A percentile compares a stretch with the other conserved stretches of the same genome.
Conservation (phyloP, 2,797 vertebrate species). For the Microhierax caerulescens region DNA sequence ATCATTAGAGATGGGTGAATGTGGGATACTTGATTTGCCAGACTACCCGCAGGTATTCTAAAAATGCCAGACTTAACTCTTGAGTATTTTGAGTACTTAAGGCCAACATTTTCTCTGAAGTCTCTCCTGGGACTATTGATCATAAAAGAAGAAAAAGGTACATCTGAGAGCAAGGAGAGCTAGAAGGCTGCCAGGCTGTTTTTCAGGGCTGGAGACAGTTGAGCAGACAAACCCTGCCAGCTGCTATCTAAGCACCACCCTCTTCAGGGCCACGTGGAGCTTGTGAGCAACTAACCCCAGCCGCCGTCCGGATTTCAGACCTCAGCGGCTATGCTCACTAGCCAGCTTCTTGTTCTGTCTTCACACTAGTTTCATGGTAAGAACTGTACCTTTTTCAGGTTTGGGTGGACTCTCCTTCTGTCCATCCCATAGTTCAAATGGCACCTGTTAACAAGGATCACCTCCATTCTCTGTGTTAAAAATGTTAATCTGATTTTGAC, state of each 20-base stretch:
- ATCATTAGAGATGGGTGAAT: conserved; percentile 69
- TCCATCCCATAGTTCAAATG: background rate
- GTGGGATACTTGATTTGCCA: conserved; percentile 69
- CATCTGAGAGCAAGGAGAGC: conserved; percentile 21
- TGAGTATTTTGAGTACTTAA: conserved; percentile 60
- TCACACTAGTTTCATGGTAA: fast-evolving
- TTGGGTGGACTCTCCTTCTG: background rate
- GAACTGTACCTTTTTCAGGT: background rate
- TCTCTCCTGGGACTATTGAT: conserved; percentile 28
- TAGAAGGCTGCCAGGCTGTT: background rate
- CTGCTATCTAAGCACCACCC: background rate
- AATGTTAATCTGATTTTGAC: background rate
- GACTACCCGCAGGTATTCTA: conserved; percentile 67
- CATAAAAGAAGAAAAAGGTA: conserved; percentile 51
- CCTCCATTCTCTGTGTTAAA: background rate
- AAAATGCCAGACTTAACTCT: conserved; percentile 55
- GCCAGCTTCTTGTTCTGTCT: background rate
- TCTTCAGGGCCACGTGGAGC: background rate
- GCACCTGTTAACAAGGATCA: background rate
- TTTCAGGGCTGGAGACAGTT: conserved; percentile 20
- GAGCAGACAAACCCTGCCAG: background rate
- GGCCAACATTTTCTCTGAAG: conserved; percentile 48
- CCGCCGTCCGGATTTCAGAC: background rate
- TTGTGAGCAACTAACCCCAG: background rate
- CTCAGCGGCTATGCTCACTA: background rate